These are phyloP conservation scores for Galerucella nymphaeae DNA, from an alignment of 2,888 invertebrate species.

Conservation along the genomic window DNA sequence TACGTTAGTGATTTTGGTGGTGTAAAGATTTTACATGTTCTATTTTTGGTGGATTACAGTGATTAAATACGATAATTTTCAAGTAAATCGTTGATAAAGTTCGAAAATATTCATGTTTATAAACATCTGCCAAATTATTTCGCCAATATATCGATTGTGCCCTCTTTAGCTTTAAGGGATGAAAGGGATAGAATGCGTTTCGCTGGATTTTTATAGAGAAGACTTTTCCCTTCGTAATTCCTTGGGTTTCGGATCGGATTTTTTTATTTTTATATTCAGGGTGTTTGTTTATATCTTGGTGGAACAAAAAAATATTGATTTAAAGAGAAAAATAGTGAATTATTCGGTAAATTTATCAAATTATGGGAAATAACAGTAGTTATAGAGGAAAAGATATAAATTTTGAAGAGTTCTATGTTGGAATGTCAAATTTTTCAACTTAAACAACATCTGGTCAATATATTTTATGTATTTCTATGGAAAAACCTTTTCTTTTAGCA, in stretches of 20 bases:
- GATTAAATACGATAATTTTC: slow-evolving; percentile 14
- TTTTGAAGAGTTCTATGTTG: too few species aligned
- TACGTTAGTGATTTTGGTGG: slow-evolving; percentile 43
- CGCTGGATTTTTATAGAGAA: slow-evolving; percentile 1
- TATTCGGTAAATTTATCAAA: too few species aligned
- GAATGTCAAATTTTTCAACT: not conserved
- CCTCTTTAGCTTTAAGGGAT: slow-evolving; percentile 7
- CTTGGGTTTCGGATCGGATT: not conserved
- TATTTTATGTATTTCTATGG: not conserved
- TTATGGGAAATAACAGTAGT: too few species aligned
- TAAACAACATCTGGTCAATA: slow-evolving; percentile 28
- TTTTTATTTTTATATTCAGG: not conserved
- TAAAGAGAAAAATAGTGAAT: too few species aligned
- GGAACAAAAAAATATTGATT: too few species aligned
- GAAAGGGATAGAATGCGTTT: not conserved
- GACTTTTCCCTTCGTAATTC: not conserved
- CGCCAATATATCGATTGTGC: slow-evolving; percentile 12
- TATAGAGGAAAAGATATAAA: too few species aligned
- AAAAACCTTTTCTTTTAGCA: slow-evolving; percentile 2
- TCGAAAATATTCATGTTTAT: slow-evolving; percentile 12
- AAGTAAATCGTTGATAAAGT: not conserved
- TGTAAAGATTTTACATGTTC: slow-evolving; percentile 32
- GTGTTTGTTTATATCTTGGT: too few species aligned
- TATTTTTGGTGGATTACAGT: slow-evolving; percentile 37
- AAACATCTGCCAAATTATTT: slow-evolving; percentile 26